These are phyloP conservation scores for Apis cerana DNA, from an alignment of 1,140 invertebrate genomes.

Conservation along the genomic window DNA sequence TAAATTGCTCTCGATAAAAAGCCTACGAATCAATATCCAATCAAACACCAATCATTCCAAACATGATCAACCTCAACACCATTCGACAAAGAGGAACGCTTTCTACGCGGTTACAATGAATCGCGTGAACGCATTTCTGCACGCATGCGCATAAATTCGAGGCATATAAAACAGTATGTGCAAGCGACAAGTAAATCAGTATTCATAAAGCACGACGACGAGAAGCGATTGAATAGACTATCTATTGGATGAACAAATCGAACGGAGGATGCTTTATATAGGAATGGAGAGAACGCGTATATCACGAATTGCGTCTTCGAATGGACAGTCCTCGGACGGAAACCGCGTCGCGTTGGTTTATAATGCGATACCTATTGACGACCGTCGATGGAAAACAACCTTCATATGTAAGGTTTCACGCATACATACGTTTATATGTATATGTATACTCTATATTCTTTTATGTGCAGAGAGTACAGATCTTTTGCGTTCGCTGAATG, in stretches of 20 bases:
- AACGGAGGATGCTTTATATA: slow-evolving; percentile 45
- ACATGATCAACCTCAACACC: neutral
- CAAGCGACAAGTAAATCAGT: slow-evolving; percentile 33
- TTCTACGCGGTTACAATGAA: neutral
- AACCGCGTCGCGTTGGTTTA: slow-evolving; percentile 40
- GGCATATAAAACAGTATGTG: neutral
- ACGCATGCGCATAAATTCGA: neutral
- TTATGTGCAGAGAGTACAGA: neutral
- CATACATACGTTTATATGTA: neutral
- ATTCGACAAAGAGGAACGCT: neutral
- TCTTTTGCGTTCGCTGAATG: neutral
- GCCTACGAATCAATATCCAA: neutral
- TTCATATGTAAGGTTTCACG: neutral
- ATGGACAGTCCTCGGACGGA: slow-evolving; percentile 36
- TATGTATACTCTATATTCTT: neutral
- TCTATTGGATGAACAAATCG: slow-evolving; percentile 14
- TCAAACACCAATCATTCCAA: neutral
- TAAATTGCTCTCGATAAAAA: neutral
- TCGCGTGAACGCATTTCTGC: neutral
- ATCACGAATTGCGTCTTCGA: slow-evolving; percentile 42
- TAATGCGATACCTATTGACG: slow-evolving; percentile 41
- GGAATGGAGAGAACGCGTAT: slow-evolving; percentile 31
- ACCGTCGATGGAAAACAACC: slow-evolving; percentile 35
- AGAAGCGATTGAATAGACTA: slow-evolving; percentile 9
- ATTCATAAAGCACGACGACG: slow-evolving; percentile 28